Evolutionary conservation across 2,888 invertebrate species (phyloP), one percentile per base, ranked within the genome.

Genomic region (Entomobrya multifasciata): DNA sequence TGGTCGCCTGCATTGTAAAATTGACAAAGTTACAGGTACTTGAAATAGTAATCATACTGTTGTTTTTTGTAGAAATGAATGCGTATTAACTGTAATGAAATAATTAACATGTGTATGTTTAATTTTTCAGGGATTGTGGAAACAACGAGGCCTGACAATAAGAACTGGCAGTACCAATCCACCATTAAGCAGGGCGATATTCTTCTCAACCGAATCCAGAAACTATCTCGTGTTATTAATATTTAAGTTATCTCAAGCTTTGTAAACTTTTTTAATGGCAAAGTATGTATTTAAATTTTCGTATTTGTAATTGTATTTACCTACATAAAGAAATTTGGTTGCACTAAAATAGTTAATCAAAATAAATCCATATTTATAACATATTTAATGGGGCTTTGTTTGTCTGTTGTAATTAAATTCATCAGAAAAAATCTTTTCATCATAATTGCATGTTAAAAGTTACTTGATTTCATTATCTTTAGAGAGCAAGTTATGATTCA

Each of bases 161-260:
- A 97, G 93, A 97, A 97, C 92, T 95, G 95, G 94, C 95, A 95
- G 92, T 99, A 99, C 93, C 99, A 99, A 94, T 96, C 98, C 0
- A 98, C 98, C 91, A 98, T 99, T 90, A 99, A 99, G 92, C 99
- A 99, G 93, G 99, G 99, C 8, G 99, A 99, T 93, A 94, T 99
- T 87, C 94, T 99, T 11, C 95, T 99, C 88, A 99, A 99, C 93
- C 95, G 99, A 92, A 97, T 99, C 91, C 99, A 99, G 94, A 99
- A 99, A 93, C 94, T 99, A 86, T 99, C 99, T 91, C 95, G 99
- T 92, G 99, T 99, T 91, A 99, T 99, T 93, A 99, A 99, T 94
- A 99, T 99, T 94, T 97, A 95, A 88, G 41, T 44, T 57, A 20
- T 22, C 11, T 10, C 11, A n/a, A n/a, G n/a, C n/a, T n/a, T n/a